These are phyloP conservation scores for Thunnus maccoyii DNA, from an alignment of 2,113 vertebrate species.

Conservation along the genomic window DNA sequence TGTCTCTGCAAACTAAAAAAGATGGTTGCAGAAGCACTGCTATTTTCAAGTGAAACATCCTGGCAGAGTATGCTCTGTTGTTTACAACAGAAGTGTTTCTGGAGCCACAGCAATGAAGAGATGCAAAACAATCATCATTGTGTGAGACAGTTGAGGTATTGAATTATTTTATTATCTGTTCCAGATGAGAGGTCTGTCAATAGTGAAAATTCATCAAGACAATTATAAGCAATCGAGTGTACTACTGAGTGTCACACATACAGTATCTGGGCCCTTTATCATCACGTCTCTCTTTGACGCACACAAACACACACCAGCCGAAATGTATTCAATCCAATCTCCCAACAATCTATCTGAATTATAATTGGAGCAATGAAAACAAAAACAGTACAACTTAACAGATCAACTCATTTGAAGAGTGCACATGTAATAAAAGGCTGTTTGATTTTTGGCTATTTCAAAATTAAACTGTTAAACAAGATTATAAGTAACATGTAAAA, in stretches of 20 bases:
- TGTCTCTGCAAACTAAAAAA: too few relatives aligned
- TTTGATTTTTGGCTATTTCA: background rate
- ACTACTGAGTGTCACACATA: background rate
- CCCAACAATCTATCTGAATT: background rate
- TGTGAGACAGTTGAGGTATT: constrained; percentile 2
- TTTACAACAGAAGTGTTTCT: background rate
- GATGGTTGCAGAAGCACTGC: background rate
- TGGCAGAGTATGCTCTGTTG: background rate
- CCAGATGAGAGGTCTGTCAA: constrained; percentile 17
- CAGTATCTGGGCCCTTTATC: background rate
- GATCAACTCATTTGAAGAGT: background rate
- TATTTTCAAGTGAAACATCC: background rate
- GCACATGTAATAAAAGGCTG: background rate
- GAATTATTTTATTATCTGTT: constrained; percentile 26
- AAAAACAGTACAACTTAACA: background rate
- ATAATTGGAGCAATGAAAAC: background rate
- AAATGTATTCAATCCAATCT: background rate
- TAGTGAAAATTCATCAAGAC: constrained; percentile 6
- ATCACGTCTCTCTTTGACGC: constrained; percentile 1
- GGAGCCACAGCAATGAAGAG: background rate
- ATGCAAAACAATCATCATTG: background rate
- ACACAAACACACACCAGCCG: background rate
- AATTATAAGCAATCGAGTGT: background rate
- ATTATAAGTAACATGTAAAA: background rate
- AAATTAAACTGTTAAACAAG: background rate